Base-by-base conservation (phyloP, 2,113 vertebrate species). In the Dendrocopos noguchii region DNA sequence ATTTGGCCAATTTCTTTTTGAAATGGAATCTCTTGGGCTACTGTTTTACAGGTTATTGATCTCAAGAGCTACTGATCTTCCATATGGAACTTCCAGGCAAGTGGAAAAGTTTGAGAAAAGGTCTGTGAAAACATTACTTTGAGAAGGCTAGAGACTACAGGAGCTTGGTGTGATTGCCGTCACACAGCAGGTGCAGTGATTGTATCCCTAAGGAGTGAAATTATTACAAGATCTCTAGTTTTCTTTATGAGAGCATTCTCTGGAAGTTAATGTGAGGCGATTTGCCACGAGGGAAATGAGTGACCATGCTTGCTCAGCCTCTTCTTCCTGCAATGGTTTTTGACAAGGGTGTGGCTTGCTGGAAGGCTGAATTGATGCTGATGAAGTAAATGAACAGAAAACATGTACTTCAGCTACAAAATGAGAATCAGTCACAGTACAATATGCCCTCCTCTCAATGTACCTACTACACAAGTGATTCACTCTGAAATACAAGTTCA, bases 381-480 rank as follows among this genome's bases (percentile, higher is more conserved):
- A 81, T 90, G 93, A 97, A 91, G 57, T 80, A 96, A 95, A 93
- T 84, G 20, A 96, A 76, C 73, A 88, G 91, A 92, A 97, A 95
- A 97, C 73, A 71, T 21, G 56, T 42, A 74, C 66, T 93, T 80
- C 77, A 92, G 73, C 65, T 91, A 95, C 93, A 96, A 90, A 84
- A 57, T 81, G 39, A 92, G 86, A 91, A 87, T 94, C 80, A 94
- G 15, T 67, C 84, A 78, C 72, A 86, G 52, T 50, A 89, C 50
- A 81, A 18, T 82, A 76, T 78, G 3, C 47, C 36, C 33, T 90
- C 57, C 88, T 21, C 80, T 31, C 70, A 91, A 55, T 82, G 75
- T 56, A 82, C 75, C 81, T 94, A 79, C 61, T 34, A 34, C 19
- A 10, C 53, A 88, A 96, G 75, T 97, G 97, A 97, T 96, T 98